Base-by-base conservation (phyloP, 2,113 vertebrate genomes). In the Platichthys stellatus region DNA sequence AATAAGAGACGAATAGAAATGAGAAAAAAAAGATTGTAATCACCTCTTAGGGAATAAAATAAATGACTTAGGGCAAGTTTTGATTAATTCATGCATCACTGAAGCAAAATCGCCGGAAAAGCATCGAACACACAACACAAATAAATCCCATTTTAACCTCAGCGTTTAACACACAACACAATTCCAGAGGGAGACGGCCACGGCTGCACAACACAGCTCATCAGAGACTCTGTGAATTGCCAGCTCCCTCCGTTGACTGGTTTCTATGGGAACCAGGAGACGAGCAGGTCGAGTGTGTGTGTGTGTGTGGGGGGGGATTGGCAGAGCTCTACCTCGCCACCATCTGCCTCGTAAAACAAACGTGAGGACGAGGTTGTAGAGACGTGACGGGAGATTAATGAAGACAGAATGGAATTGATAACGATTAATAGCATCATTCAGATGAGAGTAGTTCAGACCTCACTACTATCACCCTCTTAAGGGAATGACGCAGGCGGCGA, bases 331-430 rank as follows among this genome's bases (percentile, higher is more conserved):
- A 69, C 86, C 86, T 83, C 74, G 2, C 66, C 17, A 58, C 91
- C 91, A 88, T 93, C 91, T 92, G 92, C 76, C 83, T 74, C 47
- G 47, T 86, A 43, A 75, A 86, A 75, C 57, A 71, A 80, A 72
- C 58, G 67, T 38, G 58, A 71, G 35, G 80, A 80, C 78, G 31
- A 65, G 53, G 75, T 47, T 67, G 38, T 69, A 58, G 58, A 26
- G 43, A 0, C 0, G 14, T 23, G 23, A 23, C 23, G 23, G 23
- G 23, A 23, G 53, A 69, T 8, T 12, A 13, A 47, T 23, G 23
- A 57, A 5, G 21, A 54, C 20, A 21, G 5, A 54, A 54, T 21
- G 1, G 20, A 64, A 64, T 24, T 0, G 63, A 63, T 9, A 6
- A 47, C 2, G 23, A 21, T 61, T 68, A 21, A 71, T 5, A 8